Base-by-base conservation (phyloP, 1,140 invertebrate genomes). In the Phymastichus coffea region DNA sequence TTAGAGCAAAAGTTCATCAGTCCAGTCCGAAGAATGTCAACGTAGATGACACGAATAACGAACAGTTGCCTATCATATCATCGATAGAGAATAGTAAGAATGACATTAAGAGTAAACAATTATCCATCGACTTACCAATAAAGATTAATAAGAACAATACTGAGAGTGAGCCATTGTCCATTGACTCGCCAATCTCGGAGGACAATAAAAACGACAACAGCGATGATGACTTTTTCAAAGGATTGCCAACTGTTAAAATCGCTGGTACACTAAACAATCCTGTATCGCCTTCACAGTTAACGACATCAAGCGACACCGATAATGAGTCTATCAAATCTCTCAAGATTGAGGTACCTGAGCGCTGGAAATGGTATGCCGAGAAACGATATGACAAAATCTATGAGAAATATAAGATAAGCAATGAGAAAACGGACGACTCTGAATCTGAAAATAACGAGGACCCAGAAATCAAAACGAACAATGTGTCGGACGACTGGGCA, bases 191-290 rank as follows among this genome's bases (percentile, higher is more conserved):
- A n/a, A n/a, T n/a, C n/a, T n/a, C n/a, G n/a, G n/a, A n/a, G n/a
- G n/a, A n/a, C n/a, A n/a, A n/a, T n/a, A n/a, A n/a, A n/a, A n/a
- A n/a, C n/a, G n/a, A n/a, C n/a, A n/a, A 33, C 8, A 53, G 49
- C 20, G 44, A 46, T 14, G 67, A 71, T 7, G 72, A 75, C 25
- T 61, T 71, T 49, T 30, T 75, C 2, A 59, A 47, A 4, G 67
- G 55, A 9, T 63, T 75, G 33, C 72, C 72, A 6, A 61, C 51
- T 14, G 65, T 74, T 22, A 67, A 48, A 35, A 67, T 74, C 58
- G 63, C 61, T 2, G 69, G 69, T 14, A 68, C 67, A 3, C 23
- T 52, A 4, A 68, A 65, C 8, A 68, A 69, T 57, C 66, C 71
- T 15, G 38, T 38, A 14, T 70, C 64, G 26, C 47, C 59, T 51